These are phyloP conservation scores for Endomychus coccineus DNA, from an alignment of 2,888 invertebrate genomes.

Conservation along the genomic window DNA sequence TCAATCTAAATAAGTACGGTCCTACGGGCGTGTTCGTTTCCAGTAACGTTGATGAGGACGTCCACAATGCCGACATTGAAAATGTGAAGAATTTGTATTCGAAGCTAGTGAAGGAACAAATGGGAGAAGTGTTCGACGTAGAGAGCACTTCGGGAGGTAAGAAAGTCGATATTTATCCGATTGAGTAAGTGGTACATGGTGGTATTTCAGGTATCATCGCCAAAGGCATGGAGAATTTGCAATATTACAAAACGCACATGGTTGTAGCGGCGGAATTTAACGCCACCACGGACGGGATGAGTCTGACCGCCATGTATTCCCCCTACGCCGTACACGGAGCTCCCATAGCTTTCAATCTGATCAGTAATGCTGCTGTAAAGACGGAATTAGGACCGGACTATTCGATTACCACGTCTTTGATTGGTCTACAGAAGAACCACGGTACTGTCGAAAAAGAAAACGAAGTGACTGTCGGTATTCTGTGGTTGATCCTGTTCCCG, in stretches of 20 bases:
- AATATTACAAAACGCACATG: conserved; percentile 43
- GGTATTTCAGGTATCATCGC: conserved; percentile 39
- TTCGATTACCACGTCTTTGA: conserved; percentile 35
- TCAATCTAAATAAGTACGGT: conserved; percentile 37
- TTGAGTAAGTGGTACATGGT: not conserved
- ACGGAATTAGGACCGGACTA: conserved; percentile 31
- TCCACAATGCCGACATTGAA: not conserved
- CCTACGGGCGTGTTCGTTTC: conserved; percentile 33
- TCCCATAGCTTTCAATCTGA: conserved; percentile 47
- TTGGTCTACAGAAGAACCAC: conserved; percentile 32
- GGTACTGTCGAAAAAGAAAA: conserved; percentile 24
- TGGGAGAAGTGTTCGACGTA: conserved; percentile 22
- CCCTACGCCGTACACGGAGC: conserved; percentile 47
- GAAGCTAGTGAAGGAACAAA: conserved; percentile 21
- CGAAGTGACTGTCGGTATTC: conserved; percentile 27
- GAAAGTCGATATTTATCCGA: conserved; percentile 1
- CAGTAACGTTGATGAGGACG: not conserved
- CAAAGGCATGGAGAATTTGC: conserved; percentile 39
- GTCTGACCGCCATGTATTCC: conserved; percentile 42
- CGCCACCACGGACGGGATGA: conserved; percentile 14
- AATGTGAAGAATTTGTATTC: conserved; percentile 25
- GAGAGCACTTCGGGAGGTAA: conserved; percentile 26
- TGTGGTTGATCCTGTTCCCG: conserved; percentile 40
- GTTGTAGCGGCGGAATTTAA: conserved; percentile 47
- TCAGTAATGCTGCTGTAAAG: conserved; percentile 45